Evolutionary conservation across 2,888 invertebrate genomes (phyloP), one percentile per base, ranked within the genome.

Genomic region (Ichneumoninae sp.): DNA sequence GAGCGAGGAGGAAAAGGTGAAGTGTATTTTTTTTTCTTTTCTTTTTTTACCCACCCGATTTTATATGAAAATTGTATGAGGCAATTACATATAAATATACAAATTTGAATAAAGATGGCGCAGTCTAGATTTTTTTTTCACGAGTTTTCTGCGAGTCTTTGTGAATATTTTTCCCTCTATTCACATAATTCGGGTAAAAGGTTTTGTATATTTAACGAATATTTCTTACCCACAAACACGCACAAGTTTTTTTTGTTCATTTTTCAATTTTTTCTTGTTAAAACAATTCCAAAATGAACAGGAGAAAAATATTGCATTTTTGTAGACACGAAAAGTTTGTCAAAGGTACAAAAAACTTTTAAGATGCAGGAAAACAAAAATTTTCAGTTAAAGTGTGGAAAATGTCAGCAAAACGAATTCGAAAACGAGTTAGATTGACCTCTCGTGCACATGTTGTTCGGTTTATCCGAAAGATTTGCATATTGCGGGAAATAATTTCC

Each of bases 51-150:
- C 19, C 2, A 10, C 1, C 66, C 26, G 13, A 36, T 30, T 54
- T 26, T 66, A 26, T 62, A 76, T 76, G 66, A 80, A 83, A 80
- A 68, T 83, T 62, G 74, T 77, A 77, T 60, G 76, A 77, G 47
- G 76, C 68, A 80, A 68, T 80, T 80, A 66, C 70, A 80, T 80
- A 60, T 47, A 54, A 80, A 80, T 54, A 71, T 71, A 76, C 13
- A 80, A 72, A 77, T 77, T 80, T 68, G 13, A 80, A 77, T 83
- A 54, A 76, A 75, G 50, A 80, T 69, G 52, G 36, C 30, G 62
- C 65, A 44, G 16, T 33, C 3, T 1, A 44, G 16, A 71, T 26
- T 22, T 40, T 44, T 57, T 47, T 36, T 44, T 33, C 10, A 13
- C 44, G 44, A 19, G 40, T 22, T n/a, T 33, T 8, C 13, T 8